A percentile compares a stretch with the other conserved stretches of the same genome.
phyloP scores from a whole-genome alignment of 2,113 vertebrate species.

The Thymallus thymallus region DNA sequence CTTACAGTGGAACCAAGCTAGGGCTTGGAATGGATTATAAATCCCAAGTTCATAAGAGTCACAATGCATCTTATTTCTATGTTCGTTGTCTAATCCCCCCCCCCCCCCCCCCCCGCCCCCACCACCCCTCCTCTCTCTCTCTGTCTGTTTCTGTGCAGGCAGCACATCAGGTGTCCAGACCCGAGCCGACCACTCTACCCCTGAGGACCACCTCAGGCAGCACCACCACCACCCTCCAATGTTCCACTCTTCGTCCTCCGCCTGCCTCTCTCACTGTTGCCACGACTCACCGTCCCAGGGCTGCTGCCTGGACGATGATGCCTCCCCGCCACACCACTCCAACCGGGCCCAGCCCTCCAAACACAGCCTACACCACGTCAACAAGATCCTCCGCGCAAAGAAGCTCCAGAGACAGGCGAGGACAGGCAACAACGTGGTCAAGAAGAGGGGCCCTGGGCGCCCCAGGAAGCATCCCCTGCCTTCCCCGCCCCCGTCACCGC shows the following conservation, averaged over 20 bases:
- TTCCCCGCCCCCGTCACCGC: slow-evolving; percentile 73
- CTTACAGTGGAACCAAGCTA: no score
- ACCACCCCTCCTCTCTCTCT: not conserved
- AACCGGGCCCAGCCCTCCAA: slow-evolving; percentile 81
- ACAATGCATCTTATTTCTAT: not conserved
- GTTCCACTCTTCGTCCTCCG: slow-evolving; percentile 58
- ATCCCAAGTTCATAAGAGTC: not conserved
- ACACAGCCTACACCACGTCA: slow-evolving; percentile 96
- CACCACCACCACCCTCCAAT: slow-evolving; percentile 56
- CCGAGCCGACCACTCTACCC: slow-evolving; percentile 52
- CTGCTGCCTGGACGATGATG: slow-evolving; percentile 52
- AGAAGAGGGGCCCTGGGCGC: slow-evolving; percentile 88
- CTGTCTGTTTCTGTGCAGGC: slow-evolving; percentile 39
- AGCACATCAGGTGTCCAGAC: slow-evolving; percentile 58
- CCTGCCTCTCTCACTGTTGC: slow-evolving; percentile 2
- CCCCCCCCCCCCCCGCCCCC: no score
- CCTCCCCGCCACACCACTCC: slow-evolving; percentile 46
- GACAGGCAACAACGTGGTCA: slow-evolving; percentile 97
- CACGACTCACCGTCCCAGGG: slow-evolving; percentile 57
- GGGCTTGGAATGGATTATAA: no score
- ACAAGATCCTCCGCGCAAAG: slow-evolving; percentile 98
- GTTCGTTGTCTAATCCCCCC: not conserved
- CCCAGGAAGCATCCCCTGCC: slow-evolving; percentile 88
- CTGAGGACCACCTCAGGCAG: slow-evolving; percentile 64
- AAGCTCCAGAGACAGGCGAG: slow-evolving; percentile 96